These are phyloP conservation scores for Chascanopsetta lugubris DNA, from an alignment of 2,113 vertebrate genomes.

Conservation along the genomic window DNA sequence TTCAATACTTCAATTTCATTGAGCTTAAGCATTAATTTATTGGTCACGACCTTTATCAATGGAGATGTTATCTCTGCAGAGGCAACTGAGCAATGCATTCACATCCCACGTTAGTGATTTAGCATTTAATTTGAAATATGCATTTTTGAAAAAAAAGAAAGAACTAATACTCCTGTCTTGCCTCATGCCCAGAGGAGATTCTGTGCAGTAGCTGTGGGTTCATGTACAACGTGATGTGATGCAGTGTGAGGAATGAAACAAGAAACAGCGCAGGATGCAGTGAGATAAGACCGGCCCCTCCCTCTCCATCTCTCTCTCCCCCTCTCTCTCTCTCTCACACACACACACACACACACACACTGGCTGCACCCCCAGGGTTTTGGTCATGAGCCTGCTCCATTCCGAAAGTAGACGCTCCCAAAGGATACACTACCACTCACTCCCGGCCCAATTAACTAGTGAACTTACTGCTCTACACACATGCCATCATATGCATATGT, in stretches of 20 bases:
- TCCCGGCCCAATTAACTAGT: constrained; percentile 18
- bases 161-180: neutral
- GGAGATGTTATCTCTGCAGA: constrained; percentile 10
- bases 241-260: neutral
- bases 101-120: neutral
- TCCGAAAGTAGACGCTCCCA: neutral
- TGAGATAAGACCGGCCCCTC: neutral
- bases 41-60: constrained; percentile 16
- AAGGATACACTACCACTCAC: constrained; percentile 33
- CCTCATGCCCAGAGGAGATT: constrained; percentile 1
- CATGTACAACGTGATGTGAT: constrained; percentile 3
- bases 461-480: constrained; percentile 6
- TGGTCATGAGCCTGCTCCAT: neutral
- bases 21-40: constrained; percentile 9
- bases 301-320: neutral
- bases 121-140: constrained; percentile 1
- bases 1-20: constrained; percentile 48
- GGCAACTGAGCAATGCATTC: constrained; percentile 2
- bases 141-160: neutral
- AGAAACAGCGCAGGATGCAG: neutral
- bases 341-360: neutral
- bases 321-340: neutral
- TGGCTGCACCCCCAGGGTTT: neutral
- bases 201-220: neutral
- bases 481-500: too few species aligned